Percentiles rank a stretch among this genome's conserved stretches.
Evolutionary conservation across 2,113 vertebrate genomes (phyloP).

Genomic region (Calyptommatus sinebrachiatus): DNA sequence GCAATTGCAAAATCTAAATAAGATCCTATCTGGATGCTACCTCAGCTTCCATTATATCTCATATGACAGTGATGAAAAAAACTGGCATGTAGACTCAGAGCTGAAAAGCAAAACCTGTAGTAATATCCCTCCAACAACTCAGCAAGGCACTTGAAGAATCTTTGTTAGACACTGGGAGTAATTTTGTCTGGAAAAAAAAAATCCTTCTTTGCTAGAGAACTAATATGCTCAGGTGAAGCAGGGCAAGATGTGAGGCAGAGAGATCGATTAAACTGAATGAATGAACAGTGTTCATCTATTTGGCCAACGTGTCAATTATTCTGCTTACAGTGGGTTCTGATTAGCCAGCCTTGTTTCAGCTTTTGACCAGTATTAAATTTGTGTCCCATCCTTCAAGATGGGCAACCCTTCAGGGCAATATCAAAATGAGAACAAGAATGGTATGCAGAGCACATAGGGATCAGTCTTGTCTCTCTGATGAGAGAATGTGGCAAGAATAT

Average conservation of each 20-base stretch:
- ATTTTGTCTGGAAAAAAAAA: not conserved
- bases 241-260: not conserved
- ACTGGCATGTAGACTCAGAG: not conserved
- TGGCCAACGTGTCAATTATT: not conserved
- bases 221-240: not conserved
- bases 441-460: not conserved
- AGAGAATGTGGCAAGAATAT: slow-evolving; percentile 4
- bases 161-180: not conserved
- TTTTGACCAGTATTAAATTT: not conserved
- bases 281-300: not conserved
- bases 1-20: too few relatives aligned
- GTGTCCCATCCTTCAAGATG: not conserved
- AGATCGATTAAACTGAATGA: not conserved
- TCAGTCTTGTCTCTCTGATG: not conserved
- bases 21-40: not conserved
- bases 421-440: not conserved
- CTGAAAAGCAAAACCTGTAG: not conserved
- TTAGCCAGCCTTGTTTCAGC: not conserved
- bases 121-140: not conserved
- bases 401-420: not conserved
- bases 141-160: not conserved
- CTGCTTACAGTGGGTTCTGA: not conserved
- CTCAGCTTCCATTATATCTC: not conserved
- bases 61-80: not conserved
- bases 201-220: not conserved